phyloP scores from a whole-genome alignment of 2,797 vertebrate species.

The Benthosema pterotum region DNA sequence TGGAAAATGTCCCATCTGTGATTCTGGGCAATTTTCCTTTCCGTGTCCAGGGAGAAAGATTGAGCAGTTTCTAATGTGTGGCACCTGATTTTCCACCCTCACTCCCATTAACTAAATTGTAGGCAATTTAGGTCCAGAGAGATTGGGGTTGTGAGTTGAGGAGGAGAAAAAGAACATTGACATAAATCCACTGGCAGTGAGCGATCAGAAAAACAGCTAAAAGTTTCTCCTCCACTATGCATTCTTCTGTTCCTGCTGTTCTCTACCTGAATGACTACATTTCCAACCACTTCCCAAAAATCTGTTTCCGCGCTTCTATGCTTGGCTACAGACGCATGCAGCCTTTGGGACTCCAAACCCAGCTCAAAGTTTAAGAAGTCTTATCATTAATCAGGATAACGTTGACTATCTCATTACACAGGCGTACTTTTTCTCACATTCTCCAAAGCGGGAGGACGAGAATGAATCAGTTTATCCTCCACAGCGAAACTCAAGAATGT shows the following conservation, averaged over 20 bases:
- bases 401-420: slow-evolving; percentile 45
- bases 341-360: slow-evolving; percentile 21
- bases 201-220: not conserved
- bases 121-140: slow-evolving; percentile 55
- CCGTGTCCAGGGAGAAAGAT: slow-evolving; percentile 20
- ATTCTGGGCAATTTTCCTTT: slow-evolving; percentile 56
- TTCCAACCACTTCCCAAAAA: slow-evolving; percentile 8
- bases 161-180: slow-evolving; percentile 28
- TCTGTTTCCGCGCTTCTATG: slow-evolving; percentile 6
- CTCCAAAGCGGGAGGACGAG: slow-evolving; percentile 11
- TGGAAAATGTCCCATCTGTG: slow-evolving; percentile 43
- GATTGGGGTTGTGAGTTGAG: slow-evolving; percentile 14
- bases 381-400: slow-evolving; percentile 53
- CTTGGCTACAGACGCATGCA: slow-evolving; percentile 22
- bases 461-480: slow-evolving; percentile 33
- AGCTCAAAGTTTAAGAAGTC: slow-evolving; percentile 32
- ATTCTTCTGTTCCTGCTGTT: not conserved
- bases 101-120: slow-evolving; percentile 61
- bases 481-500: slow-evolving; percentile 45
- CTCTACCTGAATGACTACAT: slow-evolving; percentile 11
- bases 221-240: slow-evolving; percentile 2
- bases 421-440: slow-evolving; percentile 15
- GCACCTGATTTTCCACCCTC: slow-evolving; percentile 47
- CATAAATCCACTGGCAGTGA: slow-evolving; percentile 27
- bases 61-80: not conserved